These are phyloP conservation scores for Chalcis sispes DNA, from an alignment of 2,888 invertebrate species.

Conservation along the genomic window DNA sequence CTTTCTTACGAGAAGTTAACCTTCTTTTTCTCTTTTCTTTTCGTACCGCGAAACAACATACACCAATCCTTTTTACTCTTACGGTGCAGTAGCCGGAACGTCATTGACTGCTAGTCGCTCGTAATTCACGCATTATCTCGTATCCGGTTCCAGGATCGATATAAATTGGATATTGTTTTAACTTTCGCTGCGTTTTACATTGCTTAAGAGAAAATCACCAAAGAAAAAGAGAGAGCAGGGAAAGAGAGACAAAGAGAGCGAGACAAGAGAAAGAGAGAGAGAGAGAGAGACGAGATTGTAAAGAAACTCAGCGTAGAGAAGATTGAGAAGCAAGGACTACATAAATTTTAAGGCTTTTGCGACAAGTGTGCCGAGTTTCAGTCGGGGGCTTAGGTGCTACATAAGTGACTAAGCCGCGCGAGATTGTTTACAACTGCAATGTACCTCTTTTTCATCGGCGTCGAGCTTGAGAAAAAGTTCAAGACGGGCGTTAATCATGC, in stretches of 20 bases:
- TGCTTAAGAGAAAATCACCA: background rate
- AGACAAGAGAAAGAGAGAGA: slow-evolving; percentile 21
- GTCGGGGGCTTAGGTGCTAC: background rate
- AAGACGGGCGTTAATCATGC: slow-evolving; percentile 38
- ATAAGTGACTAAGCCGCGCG: background rate
- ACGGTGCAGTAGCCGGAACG: slow-evolving; percentile 56
- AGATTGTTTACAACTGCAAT: slow-evolving; percentile 30
- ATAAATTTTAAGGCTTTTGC: slow-evolving; percentile 28
- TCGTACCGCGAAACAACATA: background rate
- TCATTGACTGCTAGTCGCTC: slow-evolving; percentile 48
- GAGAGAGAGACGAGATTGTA: slow-evolving; percentile 36
- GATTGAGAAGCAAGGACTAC: background rate
- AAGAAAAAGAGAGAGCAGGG: too few species aligned
- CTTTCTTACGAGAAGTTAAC: background rate
- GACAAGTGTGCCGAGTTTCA: slow-evolving; percentile 24
- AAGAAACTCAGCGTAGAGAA: background rate
- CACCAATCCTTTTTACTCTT: slow-evolving; percentile 16
- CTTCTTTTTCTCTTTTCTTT: background rate
- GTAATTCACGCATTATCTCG: slow-evolving; percentile 58
- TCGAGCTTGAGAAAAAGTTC: slow-evolving; percentile 21
- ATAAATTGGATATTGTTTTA: slow-evolving; percentile 75
- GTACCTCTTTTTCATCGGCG: background rate
- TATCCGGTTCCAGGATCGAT: slow-evolving; percentile 56
- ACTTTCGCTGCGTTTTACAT: slow-evolving; percentile 71
- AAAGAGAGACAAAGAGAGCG: background rate